These are phyloP conservation scores for Vulpes vulpes DNA, from an alignment of 2,113 vertebrate genomes.

Conservation along the genomic window DNA sequence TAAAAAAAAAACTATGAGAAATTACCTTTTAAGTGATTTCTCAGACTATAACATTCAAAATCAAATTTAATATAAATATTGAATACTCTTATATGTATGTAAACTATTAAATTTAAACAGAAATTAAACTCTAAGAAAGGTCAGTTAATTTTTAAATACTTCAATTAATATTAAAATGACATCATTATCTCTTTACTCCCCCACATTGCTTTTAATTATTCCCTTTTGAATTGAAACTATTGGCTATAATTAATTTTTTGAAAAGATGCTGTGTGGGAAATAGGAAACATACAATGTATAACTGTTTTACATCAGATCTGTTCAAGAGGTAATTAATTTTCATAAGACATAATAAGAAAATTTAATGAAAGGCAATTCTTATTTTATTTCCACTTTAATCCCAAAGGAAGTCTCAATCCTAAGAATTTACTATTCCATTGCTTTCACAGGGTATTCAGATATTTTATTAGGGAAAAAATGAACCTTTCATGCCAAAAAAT, in stretches of 20 bases:
- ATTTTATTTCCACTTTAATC: slow-evolving; percentile 79
- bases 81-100: neutral
- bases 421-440: slow-evolving; percentile 38
- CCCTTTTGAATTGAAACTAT: slow-evolving; percentile 83
- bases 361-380: slow-evolving; percentile 82
- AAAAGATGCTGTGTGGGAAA: slow-evolving; percentile 74
- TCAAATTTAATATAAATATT: slow-evolving; percentile 45
- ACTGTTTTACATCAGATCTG: slow-evolving; percentile 78
- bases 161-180: slow-evolving; percentile 86
- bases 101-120: slow-evolving; percentile 33
- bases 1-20: neutral
- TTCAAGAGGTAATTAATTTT: slow-evolving; percentile 87
- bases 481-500: slow-evolving; percentile 9
- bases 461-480: slow-evolving; percentile 55
- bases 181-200: slow-evolving; percentile 81
- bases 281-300: slow-evolving; percentile 73
- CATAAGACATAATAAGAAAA: slow-evolving; percentile 79
- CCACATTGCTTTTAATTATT: slow-evolving; percentile 84
- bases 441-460: neutral
- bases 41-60: slow-evolving; percentile 18
- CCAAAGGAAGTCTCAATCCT: slow-evolving; percentile 65
- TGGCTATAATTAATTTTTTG: slow-evolving; percentile 83
- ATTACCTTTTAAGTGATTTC: slow-evolving; percentile 9
- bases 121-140: slow-evolving; percentile 81
- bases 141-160: slow-evolving; percentile 85